Base-by-base conservation (phyloP, 2,113 vertebrate species). In the Pseudonaja textilis region DNA sequence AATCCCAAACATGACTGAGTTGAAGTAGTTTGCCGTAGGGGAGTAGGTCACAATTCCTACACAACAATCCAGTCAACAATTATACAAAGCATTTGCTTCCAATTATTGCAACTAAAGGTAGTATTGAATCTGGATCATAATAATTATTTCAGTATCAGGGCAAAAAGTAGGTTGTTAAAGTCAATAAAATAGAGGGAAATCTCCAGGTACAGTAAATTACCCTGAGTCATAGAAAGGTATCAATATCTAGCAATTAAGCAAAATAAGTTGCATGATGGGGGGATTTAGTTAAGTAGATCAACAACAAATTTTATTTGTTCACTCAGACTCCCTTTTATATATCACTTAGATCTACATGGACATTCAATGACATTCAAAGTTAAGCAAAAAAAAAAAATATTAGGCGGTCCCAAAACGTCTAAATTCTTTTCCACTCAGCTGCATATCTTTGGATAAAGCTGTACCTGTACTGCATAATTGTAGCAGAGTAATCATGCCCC, bases 381-480 rank as follows among this genome's bases (percentile, higher is more conserved):
- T 81, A 34, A 39, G 69, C 69, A 74, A 39, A 9, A 81, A 81
- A 23, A 3, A 56, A 25, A 25, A 9, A 25, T 25, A 25, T 25
- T 34, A 74, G 18, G 22, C 16, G 39, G 39, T 39, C 69, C 18
- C 69, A 8, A 81, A 81, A 81, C 1, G 69, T 18, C n/a, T 8
- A 81, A 81, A 81, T 81, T 39, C n/a, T 20, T 81, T 39, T 39
- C 16, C 5, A 34, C 6, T 39, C 5, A 81, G 2, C n/a, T 81
- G 16, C n/a, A 39, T 50, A 59, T 94, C 92, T 94, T 92, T 88
- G 95, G 94, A 96, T 96, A 94, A 64, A 61, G 90, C 61, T 92
- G 96, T 96, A 95, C 93, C 90, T 91, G 56, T 47, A 86, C 90
- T 11, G 94, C 94, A 93, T 95, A 95, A 95, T 94, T 91, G 87